These are phyloP conservation scores for Orthosia cruda DNA, from an alignment of 2,888 invertebrate genomes.

Conservation along the genomic window DNA sequence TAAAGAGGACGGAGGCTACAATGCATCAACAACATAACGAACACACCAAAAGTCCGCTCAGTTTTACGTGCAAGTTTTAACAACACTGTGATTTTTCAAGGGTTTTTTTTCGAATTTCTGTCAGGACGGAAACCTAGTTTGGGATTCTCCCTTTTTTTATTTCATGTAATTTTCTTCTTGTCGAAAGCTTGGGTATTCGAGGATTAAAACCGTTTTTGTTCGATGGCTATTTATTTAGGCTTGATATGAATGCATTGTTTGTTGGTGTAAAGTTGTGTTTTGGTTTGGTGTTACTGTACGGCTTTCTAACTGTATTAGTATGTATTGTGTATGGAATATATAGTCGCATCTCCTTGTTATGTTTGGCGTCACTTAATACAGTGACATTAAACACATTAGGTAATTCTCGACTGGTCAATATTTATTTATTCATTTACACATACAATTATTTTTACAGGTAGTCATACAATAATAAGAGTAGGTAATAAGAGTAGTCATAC, in stretches of 20 bases:
- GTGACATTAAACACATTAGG: background rate
- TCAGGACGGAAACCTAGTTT: slow-evolving; percentile 73
- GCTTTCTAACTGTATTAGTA: background rate
- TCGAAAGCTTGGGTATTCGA: slow-evolving; percentile 35
- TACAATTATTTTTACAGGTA: too few relatives aligned
- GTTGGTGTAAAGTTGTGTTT: background rate
- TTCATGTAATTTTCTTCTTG: slow-evolving; percentile 43
- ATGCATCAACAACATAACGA: too few relatives aligned
- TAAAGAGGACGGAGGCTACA: too few relatives aligned
- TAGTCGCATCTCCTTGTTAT: background rate
- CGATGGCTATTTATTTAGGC: slow-evolving; percentile 25
- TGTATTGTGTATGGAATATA: background rate
- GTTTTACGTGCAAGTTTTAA: slow-evolving; percentile 85
- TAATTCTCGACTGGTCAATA: too few relatives aligned
- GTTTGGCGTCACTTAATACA: background rate
- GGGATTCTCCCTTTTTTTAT: slow-evolving; percentile 35
- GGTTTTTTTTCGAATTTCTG: slow-evolving; percentile 77
- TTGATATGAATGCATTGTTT: background rate
- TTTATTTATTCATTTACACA: too few relatives aligned
- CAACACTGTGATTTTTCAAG: slow-evolving; percentile 79
- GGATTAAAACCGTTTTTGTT: slow-evolving; percentile 30
- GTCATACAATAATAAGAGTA: too few relatives aligned
- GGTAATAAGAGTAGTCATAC: too few relatives aligned
- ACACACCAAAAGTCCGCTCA: slow-evolving; percentile 78
- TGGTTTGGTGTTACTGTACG: background rate